Conservation (phyloP, 2,113 vertebrate species). For the Pyrgilauda ruficollis region DNA sequence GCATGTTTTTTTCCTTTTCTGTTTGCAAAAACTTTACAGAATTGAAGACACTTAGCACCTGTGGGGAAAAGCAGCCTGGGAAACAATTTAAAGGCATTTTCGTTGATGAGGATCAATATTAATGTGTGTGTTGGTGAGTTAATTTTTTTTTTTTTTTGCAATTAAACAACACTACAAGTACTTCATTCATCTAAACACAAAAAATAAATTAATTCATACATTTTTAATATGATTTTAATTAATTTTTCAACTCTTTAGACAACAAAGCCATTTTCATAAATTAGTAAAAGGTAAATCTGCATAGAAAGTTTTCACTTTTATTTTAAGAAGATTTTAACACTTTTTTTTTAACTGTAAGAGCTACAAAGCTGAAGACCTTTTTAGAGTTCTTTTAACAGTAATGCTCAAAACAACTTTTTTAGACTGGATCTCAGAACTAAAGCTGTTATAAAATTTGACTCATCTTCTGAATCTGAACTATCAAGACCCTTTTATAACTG, state of each 20-base stretch:
- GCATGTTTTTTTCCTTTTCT: not conserved
- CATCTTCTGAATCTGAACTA: not conserved
- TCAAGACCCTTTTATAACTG: not conserved
- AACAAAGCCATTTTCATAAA: not conserved
- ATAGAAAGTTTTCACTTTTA: not conserved
- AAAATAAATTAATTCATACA: not conserved
- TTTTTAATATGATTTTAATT: slow-evolving; percentile 27
- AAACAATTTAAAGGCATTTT: not conserved
- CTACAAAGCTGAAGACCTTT: not conserved
- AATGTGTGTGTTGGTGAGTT: not conserved
- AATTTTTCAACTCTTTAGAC: not conserved
- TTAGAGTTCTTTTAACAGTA: not conserved
- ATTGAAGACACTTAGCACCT: not conserved
- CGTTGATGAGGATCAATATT: not conserved
- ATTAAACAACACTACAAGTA: not conserved
- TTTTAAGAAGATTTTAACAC: not conserved
- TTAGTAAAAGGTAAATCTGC: not conserved
- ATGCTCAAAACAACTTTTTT: not conserved
- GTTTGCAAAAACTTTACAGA: not conserved
- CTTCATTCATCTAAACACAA: not conserved
- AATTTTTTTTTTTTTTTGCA: not conserved
- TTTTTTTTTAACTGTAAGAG: not conserved
- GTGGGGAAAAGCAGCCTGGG: not conserved
- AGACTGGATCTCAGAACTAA: not conserved
- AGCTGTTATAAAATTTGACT: not conserved